Conservation (phyloP, 1,140 invertebrate genomes). For the Diuraphis noxia region DNA sequence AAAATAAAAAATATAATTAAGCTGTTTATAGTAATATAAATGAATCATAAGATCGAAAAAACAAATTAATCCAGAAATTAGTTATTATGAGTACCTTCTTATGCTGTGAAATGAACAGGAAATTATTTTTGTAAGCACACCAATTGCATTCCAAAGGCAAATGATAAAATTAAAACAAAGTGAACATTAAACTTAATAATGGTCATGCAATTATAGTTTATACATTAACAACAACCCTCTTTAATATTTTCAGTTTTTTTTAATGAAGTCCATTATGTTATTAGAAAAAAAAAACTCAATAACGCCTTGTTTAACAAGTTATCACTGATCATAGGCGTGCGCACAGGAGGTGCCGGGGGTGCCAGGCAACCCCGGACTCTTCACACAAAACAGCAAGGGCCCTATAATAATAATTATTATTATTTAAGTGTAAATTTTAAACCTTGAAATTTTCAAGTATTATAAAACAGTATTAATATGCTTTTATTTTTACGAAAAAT, state of each 20-base stretch:
- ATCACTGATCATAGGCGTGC: no score
- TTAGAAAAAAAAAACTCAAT: background rate
- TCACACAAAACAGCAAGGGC: no score
- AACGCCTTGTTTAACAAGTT: no score
- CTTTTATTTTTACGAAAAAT: no score
- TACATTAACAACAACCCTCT: background rate
- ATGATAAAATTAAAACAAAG: conserved; percentile 52
- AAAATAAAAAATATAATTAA: background rate
- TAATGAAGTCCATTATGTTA: background rate
- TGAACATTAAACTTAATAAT: conserved; percentile 44
- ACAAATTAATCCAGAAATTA: conserved; percentile 14
- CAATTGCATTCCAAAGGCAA: conserved; percentile 50
- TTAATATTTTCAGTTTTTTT: background rate
- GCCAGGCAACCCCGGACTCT: no score
- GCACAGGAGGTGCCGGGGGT: no score
- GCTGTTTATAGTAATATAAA: background rate
- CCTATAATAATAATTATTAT: no score
- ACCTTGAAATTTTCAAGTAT: no score
- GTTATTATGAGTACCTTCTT: conserved; percentile 49
- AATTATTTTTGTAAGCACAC: conserved; percentile 51
- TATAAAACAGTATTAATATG: no score
- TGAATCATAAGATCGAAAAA: conserved; percentile 30
- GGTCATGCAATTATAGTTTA: conserved; percentile 30
- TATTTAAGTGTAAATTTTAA: no score
- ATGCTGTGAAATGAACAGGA: conserved; percentile 46